Percentiles rank a stretch among this genome's conserved stretches.
Evolutionary conservation across 2,888 invertebrate genomes (phyloP).

Genomic region (Monopis laevigella): DNA sequence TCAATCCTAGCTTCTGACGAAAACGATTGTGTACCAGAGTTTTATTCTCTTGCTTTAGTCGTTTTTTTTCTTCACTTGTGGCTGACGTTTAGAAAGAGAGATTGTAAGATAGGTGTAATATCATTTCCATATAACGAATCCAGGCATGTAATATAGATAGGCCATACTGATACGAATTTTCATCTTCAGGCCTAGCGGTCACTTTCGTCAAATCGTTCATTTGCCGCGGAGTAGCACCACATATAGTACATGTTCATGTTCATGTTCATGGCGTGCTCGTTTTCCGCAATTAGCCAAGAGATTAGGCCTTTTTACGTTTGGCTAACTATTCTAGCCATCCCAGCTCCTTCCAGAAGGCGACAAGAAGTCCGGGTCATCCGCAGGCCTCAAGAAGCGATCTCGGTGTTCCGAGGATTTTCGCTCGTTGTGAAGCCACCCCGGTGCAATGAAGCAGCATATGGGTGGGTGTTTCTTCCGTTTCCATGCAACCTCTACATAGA

Average conservation of each 20-base stretch:
- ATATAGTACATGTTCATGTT: conserved; percentile 15
- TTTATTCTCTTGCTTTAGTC: conserved; percentile 2
- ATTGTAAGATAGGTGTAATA: conserved; percentile 11
- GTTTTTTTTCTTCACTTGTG: conserved; percentile 9
- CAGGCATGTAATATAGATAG: conserved; percentile 21
- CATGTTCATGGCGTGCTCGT: no score
- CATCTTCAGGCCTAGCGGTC: conserved; percentile 14
- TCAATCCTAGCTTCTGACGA: background rate
- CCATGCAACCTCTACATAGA: no score
- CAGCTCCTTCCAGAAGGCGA: no score
- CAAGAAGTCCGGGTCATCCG: no score
- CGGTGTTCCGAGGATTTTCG: no score
- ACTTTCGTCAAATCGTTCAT: conserved; percentile 20
- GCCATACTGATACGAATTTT: conserved; percentile 19
- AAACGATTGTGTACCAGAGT: conserved; percentile 4
- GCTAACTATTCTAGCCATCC: no score
- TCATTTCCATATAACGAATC: conserved; percentile 14
- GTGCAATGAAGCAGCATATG: no score
- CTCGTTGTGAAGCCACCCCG: no score
- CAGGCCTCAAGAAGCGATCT: no score
- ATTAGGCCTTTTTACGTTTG: no score
- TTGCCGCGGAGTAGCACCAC: conserved; percentile 19
- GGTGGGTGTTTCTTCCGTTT: no score
- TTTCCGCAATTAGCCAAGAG: no score
- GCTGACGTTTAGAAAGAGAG: conserved; percentile 10